A percentile compares a stretch with the other conserved stretches of the same genome.
These are phyloP conservation scores for Parnassius apollo DNA, from an alignment of 2,888 invertebrate species.

Conservation along the genomic window DNA sequence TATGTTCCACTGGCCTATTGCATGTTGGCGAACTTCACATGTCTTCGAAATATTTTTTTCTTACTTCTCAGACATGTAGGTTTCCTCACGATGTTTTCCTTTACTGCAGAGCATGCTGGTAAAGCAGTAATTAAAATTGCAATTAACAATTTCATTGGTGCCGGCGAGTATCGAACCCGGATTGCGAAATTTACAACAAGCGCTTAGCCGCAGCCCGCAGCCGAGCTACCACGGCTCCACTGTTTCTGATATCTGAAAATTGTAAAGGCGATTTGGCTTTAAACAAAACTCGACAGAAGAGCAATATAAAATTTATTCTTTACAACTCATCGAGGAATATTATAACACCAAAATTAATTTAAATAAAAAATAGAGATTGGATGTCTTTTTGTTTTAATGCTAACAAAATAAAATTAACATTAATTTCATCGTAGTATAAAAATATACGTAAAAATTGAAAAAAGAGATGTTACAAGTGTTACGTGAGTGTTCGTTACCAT, in stretches of 20 bases:
- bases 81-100: too few species aligned
- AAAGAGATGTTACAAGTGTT: constrained; percentile 52
- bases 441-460: constrained; percentile 79
- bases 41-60: too few species aligned
- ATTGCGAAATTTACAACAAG: too few species aligned
- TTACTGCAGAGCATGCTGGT: too few species aligned
- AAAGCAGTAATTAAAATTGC: too few species aligned
- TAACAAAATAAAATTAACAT: constrained; percentile 80
- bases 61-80: too few species aligned
- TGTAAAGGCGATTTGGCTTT: constrained; percentile 24
- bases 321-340: constrained; percentile 64
- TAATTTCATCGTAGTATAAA: constrained; percentile 79
- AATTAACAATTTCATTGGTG: too few species aligned
- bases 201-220: too few species aligned
- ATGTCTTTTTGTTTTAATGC: constrained; percentile 81
- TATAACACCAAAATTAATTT: constrained; percentile 51
- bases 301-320: constrained; percentile 76
- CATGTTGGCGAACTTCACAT: too few species aligned
- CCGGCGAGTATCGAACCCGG: too few species aligned
- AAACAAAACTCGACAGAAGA: constrained; percentile 62
- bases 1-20: too few species aligned
- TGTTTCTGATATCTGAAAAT: constrained; percentile 5
- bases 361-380: constrained; percentile 71
- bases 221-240: too few species aligned
- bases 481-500: constrained; percentile 41